phyloP scores from a whole-genome alignment of 1,140 invertebrate species.

The Zaprionus inermis region DNA sequence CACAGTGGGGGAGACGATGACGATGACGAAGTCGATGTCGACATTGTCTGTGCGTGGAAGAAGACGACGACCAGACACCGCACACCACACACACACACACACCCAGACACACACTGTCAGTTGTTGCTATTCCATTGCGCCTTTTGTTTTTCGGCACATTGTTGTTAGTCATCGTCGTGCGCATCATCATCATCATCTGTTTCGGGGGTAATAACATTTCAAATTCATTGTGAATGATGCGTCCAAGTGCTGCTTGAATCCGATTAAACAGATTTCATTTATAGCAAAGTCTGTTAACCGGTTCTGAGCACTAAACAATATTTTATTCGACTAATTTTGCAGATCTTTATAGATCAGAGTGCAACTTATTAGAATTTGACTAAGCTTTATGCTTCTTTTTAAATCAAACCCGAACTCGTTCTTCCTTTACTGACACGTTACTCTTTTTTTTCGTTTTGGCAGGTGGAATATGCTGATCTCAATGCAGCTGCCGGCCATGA shows the following conservation, averaged over 20 bases:
- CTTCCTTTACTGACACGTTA: not conserved
- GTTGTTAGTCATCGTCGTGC: slow-evolving; percentile 53
- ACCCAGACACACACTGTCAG: not conserved
- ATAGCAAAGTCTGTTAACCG: not conserved
- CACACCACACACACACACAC: slow-evolving; percentile 18
- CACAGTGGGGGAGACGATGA: not conserved
- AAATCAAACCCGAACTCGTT: not conserved
- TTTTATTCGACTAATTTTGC: not conserved
- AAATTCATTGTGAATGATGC: slow-evolving; percentile 39
- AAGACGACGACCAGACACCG: slow-evolving; percentile 39
- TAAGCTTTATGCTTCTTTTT: not conserved
- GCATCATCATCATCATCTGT: slow-evolving; percentile 21
- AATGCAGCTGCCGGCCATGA: slow-evolving; percentile 54
- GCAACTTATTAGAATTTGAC: too few relatives aligned
- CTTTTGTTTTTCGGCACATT: slow-evolving; percentile 50
- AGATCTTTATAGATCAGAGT: not conserved
- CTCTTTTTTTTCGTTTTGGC: slow-evolving; percentile 20
- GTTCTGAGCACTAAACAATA: not conserved
- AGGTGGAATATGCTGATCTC: slow-evolving; percentile 67
- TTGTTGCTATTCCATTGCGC: slow-evolving; percentile 29
- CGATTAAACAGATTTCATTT: slow-evolving; percentile 16
- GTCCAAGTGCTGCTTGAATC: slow-evolving; percentile 29
- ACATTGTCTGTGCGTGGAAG: slow-evolving; percentile 49
- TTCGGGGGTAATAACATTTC: slow-evolving; percentile 46
- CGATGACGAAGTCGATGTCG: slow-evolving; percentile 32